Base-by-base conservation (phyloP, 2,888 invertebrate species). In the Sesia apiformis region DNA sequence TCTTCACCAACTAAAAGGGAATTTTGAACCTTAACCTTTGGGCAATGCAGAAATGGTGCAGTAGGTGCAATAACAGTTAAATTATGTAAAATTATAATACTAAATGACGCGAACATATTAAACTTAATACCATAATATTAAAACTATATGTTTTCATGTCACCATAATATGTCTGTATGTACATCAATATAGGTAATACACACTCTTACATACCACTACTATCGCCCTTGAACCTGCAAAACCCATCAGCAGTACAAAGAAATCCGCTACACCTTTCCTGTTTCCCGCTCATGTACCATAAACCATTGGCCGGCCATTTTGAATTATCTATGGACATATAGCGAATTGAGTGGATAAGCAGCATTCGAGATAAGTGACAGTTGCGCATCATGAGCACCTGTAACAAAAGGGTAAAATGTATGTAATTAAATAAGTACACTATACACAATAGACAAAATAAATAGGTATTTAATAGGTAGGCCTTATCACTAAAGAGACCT, bases 351-450 rank as follows among this genome's bases (percentile, higher is more conserved):
- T 91, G 83, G 5, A 90, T 83, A 5, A 93, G 67, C 0, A 94
- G 87, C 51, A 91, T 80, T 3, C 91, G 89, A 0, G 92, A 82
- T 0, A 95, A 81, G 61, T 91, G 90, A 61, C 93, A 94, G 63
- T 94, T 90, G 1, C 93, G 90, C 94, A 95, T 94, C 69, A 93
- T 90, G 5, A 95, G 70, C 0, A 94, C 91, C 94, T 94, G 62
- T 23, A 76, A 76, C n/a, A 40, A 23, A 46, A 46, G 23, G n/a
- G 23, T 46, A 46, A 23, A 23, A 23, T 23, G 23, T 23, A 23
- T 1, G 23, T 23, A 23, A 23, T 23, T 23, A 23, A 23, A 23
- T 23, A 23, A 23, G 1, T 23, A 23, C 23, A 23, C 23, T 23
- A 23, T 23, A 23, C 23, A 23, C 23, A 23, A 23, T 23, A 23